Evolutionary conservation across 2,113 vertebrate genomes (phyloP), one percentile per base, ranked within the genome.

Genomic region (Engraulis encrasicolus): DNA sequence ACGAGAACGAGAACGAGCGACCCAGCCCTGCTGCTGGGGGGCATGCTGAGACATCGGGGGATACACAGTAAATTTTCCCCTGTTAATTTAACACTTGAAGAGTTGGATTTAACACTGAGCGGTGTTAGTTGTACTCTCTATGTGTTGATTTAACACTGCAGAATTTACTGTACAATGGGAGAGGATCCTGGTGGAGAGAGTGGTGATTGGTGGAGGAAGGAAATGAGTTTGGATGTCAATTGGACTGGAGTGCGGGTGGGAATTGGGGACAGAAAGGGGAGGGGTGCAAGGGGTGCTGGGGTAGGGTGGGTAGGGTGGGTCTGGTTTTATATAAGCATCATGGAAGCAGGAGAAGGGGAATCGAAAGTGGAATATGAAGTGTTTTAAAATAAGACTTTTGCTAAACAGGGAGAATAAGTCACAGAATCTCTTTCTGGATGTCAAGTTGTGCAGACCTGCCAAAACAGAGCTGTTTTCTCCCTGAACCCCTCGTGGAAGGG

Each of bases 371-470:
- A 92, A 92, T 82, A 84, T n/a, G n/a, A 91, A 91, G 91, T 89
- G 89, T 92, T 93, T 92, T 91, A 91, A 91, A 91, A n/a, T n/a
- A 78, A 89, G 90, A 95, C 93, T 93, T 95, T 93, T 93, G 90
- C 91, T 87, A 93, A 83, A 87, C n/a, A n/a, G n/a, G n/a, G n/a
- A n/a, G 66, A 14, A 90, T 90, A 89, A 92, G 91, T 87, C 90
- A 89, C 87, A 89, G 80, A 90, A 89, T 90, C 92, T 93, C 92
- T 94, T 92, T 91, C 78, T 89, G 94, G 94, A 94, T 94, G 93
- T 94, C 92, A 93, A 90, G 91, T 92, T 94, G 94, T 95, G 93
- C 92, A 93, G 94, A 94, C 93, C 94, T 95, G 95, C 94, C 94
- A 95, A 95, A 95, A 93, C 92, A 91, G 92, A 95, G 94, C 92